Evolutionary conservation across 2,797 vertebrate species (phyloP).

Genomic region (Sternotherus odoratus): DNA sequence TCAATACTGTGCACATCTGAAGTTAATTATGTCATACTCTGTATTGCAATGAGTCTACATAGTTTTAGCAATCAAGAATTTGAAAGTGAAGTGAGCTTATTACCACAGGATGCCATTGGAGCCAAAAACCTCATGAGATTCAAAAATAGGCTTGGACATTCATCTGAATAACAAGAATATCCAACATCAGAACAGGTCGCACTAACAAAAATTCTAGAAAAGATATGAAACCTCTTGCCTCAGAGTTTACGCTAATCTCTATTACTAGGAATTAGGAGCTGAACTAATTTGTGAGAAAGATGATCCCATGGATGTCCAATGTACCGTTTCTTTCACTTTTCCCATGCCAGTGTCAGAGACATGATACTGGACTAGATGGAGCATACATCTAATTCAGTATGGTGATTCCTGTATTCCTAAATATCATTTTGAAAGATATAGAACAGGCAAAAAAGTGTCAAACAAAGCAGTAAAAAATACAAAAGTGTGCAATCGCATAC

Average conservation of each 20-base stretch:
- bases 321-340: neutral
- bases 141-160: neutral
- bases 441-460: neutral
- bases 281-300: neutral
- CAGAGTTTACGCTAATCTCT: neutral
- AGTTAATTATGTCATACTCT: slow-evolving; percentile 25
- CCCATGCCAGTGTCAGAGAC: neutral
- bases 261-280: neutral
- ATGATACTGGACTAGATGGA: neutral
- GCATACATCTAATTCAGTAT: neutral
- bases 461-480: neutral
- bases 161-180: neutral
- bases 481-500: neutral
- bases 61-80: slow-evolving; percentile 15
- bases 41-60: slow-evolving; percentile 21
- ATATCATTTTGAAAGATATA: neutral
- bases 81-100: neutral
- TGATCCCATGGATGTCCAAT: neutral
- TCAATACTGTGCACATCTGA: slow-evolving; percentile 46
- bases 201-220: neutral
- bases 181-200: neutral
- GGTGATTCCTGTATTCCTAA: neutral
- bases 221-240: neutral
- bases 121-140: neutral
- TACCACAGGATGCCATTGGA: neutral